Base-by-base conservation (phyloP, 2,113 vertebrate species). In the Solea senegalensis region DNA sequence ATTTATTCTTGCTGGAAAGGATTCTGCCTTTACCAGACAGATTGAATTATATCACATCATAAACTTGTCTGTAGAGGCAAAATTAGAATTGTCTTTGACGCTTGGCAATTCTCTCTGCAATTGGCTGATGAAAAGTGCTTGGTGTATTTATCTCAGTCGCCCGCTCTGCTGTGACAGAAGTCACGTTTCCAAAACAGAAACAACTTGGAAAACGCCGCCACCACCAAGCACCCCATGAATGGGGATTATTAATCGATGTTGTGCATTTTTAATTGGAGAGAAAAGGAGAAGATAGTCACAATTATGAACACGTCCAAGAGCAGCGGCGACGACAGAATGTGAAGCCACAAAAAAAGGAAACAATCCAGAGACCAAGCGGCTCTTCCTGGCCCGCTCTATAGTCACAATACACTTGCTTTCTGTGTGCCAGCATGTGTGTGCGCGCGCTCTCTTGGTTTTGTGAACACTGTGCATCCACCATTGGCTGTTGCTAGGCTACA, bases 401-500 rank as follows among this genome's bases (percentile, higher is more conserved):
- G 45, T 48, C 45, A 48, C 45, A 48, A 14, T 11, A 11, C 45
- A 13, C 45, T 14, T 14, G 45, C 45, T 48, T 14, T 48, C 8
- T 13, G 45, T 13, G 45, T 48, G 45, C 45, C 45, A 48, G 45
- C 45, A 13, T 48, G 45, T 48, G 45, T 48, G 45, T 13, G 45
- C 12, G 44, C 12, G 44, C 12, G 44, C 44, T 48, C 45, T 1
- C 45, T 13, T 48, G 45, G 45, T 48, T 48, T 48, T 48, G 45
- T 48, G 45, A 48, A 13, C 14, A 14, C 45, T 48, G 11, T 56
- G 60, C 13, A 34, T 84, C 74, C 70, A 74, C 57, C 71, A 77
- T 71, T 81, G 71, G 69, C 75, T 85, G 88, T 88, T 87, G 86
- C 86, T 84, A 88, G 84, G 80, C 55, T 84, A 88, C 86, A 82